phyloP scores from a whole-genome alignment of 2,888 invertebrate genomes.

The Helleia helle region DNA sequence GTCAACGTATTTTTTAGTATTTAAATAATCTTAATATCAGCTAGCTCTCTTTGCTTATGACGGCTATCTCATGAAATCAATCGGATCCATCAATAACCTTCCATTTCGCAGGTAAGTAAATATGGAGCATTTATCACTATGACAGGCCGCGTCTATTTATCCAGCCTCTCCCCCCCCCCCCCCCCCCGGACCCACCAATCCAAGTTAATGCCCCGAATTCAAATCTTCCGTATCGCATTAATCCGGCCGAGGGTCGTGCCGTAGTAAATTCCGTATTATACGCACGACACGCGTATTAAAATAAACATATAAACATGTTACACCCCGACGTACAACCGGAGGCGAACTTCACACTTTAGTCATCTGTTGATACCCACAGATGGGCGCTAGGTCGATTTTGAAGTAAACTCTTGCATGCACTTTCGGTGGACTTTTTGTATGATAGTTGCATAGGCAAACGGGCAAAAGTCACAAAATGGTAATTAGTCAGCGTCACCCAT shows the following conservation, averaged over 20 bases:
- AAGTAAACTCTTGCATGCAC: too few species aligned
- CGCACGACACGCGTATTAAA: slow-evolving; percentile 75
- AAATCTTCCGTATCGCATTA: slow-evolving; percentile 74
- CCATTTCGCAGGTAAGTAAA: slow-evolving; percentile 16
- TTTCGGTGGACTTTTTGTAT: too few species aligned
- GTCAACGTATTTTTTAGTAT: too few species aligned
- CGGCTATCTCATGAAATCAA: slow-evolving; percentile 1
- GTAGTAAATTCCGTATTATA: slow-evolving; percentile 74
- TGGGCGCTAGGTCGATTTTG: too few species aligned
- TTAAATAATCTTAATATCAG: too few species aligned
- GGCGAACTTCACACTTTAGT: slow-evolving; percentile 21
- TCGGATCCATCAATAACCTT: slow-evolving; percentile 2
- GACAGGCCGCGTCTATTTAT: slow-evolving; percentile 26
- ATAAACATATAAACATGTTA: slow-evolving; percentile 73
- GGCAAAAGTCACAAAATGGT: too few species aligned
- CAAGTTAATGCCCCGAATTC: slow-evolving; percentile 69
- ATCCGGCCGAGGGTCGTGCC: slow-evolving; percentile 63
- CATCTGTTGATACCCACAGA: too few species aligned
- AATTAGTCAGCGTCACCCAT: too few species aligned
- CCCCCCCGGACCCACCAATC: slow-evolving; percentile 52
- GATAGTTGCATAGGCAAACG: too few species aligned
- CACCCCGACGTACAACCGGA: slow-evolving; percentile 51
- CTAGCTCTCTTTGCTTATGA: too few species aligned
- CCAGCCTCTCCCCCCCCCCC: slow-evolving; percentile 25
- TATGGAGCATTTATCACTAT: slow-evolving; percentile 36